Percentiles rank a stretch among this genome's conserved stretches.
phyloP scores from a whole-genome alignment of 2,888 invertebrate genomes.

The Phengaris arion region DNA sequence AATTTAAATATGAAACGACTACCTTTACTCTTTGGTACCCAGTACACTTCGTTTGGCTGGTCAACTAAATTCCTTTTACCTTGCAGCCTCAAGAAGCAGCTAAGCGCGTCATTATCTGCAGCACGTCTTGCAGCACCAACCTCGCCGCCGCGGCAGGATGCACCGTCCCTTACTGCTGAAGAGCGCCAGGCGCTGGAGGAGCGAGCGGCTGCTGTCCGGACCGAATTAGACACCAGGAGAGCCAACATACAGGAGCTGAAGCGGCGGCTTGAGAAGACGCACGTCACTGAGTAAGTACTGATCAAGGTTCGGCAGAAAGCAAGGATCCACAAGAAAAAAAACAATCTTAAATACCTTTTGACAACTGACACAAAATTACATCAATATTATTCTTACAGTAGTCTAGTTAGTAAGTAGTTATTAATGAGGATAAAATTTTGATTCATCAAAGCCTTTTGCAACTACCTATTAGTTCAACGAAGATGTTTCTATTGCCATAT shows the following conservation, averaged over 20 bases:
- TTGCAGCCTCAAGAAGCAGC: constrained; percentile 77
- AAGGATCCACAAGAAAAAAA: too few relatives aligned
- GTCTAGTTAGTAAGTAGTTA: too few relatives aligned
- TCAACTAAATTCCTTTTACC: neutral
- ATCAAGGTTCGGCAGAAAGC: too few relatives aligned
- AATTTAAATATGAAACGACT: too few relatives aligned
- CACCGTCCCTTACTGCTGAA: constrained; percentile 72
- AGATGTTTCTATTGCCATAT: constrained; percentile 3
- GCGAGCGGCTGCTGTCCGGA: constrained; percentile 69
- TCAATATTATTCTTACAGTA: too few relatives aligned
- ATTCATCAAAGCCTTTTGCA: neutral
- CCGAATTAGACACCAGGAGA: constrained; percentile 88
- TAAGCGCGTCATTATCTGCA: constrained; percentile 81
- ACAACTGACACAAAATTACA: too few relatives aligned
- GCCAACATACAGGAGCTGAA: constrained; percentile 90
- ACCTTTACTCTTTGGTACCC: too few relatives aligned
- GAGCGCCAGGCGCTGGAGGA: constrained; percentile 80
- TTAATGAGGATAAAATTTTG: too few relatives aligned
- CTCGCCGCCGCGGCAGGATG: constrained; percentile 48
- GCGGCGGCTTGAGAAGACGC: constrained; percentile 88
- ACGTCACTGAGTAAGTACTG: constrained; percentile 89
- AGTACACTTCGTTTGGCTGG: too few relatives aligned
- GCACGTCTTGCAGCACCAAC: constrained; percentile 63
- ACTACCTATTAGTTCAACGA: neutral
- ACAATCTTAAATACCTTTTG: too few relatives aligned